Conservation (phyloP, 2,888 invertebrate species). For the Ellobium chinense region DNA sequence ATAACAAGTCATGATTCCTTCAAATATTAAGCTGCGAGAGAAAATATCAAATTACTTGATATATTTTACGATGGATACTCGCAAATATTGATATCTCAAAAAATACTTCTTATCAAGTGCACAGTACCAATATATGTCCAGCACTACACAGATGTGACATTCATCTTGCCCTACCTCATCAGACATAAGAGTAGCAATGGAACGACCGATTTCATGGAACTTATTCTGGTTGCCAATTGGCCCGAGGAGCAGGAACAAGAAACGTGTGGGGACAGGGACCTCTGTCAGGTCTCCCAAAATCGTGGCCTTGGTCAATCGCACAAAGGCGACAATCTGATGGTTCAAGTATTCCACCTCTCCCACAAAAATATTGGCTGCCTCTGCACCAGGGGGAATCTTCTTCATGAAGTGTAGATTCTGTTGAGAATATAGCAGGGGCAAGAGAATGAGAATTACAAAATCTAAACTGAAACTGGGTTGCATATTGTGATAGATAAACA, state of each 20-base stretch:
- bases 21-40: too few species aligned
- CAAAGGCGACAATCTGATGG: slow-evolving; percentile 94
- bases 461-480: neutral
- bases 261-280: slow-evolving; percentile 92
- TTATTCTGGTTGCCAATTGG: slow-evolving; percentile 81
- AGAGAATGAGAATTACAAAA: neutral
- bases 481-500: neutral
- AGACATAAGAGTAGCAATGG: slow-evolving; percentile 94
- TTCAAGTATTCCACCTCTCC: slow-evolving; percentile 98
- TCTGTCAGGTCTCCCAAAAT: slow-evolving; percentile 97
- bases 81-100: too few species aligned
- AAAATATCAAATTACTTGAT: too few species aligned
- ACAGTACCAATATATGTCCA: too few species aligned
- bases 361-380: slow-evolving; percentile 98
- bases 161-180: slow-evolving; percentile 76
- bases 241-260: slow-evolving; percentile 92
- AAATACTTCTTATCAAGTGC: too few species aligned
- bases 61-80: too few species aligned
- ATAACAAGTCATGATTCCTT: too few species aligned
- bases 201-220: slow-evolving; percentile 96
- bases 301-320: slow-evolving; percentile 91
- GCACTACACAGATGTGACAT: too few species aligned
- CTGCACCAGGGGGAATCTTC: slow-evolving; percentile 98
- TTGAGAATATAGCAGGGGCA: neutral
- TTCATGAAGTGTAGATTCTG: slow-evolving; percentile 80